Conservation (phyloP, 2,888 invertebrate species). For the Byasa hedistus region DNA sequence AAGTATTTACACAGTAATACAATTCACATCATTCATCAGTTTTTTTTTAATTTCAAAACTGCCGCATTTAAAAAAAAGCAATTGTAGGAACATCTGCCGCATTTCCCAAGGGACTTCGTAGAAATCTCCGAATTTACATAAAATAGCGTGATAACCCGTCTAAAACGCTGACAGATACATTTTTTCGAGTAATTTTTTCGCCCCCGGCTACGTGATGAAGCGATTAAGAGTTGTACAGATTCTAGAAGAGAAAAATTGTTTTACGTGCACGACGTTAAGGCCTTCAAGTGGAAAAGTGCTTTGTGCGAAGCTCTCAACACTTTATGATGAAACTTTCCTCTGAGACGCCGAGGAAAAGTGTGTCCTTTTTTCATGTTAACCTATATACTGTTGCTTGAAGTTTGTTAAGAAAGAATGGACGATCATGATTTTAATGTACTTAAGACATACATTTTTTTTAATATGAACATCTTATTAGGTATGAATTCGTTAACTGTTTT, state of each 20-base stretch:
- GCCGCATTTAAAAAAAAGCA: constrained; percentile 1
- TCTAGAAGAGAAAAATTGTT: constrained; percentile 28
- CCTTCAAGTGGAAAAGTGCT: constrained; percentile 23
- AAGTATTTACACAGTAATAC: no score
- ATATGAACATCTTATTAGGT: neutral
- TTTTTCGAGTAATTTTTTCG: constrained; percentile 22
- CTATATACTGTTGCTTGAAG: neutral
- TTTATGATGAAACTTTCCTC: constrained; percentile 19
- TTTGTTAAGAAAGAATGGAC: neutral
- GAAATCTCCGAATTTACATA: constrained; percentile 25
- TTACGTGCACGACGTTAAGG: constrained; percentile 21
- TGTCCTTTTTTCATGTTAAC: constrained; percentile 1
- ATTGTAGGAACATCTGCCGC: constrained; percentile 22
- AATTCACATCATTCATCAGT: no score
- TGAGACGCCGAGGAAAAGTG: neutral
- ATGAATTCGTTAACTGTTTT: neutral
- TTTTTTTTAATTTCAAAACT: constrained; percentile 3
- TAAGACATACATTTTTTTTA: neutral
- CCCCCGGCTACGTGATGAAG: constrained; percentile 28
- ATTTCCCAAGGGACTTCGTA: constrained; percentile 20
- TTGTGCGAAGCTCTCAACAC: constrained; percentile 20
- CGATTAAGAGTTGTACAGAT: constrained; percentile 21
- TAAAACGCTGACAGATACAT: constrained; percentile 21
- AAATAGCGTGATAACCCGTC: constrained; percentile 25
- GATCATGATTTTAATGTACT: neutral